Percentiles rank a stretch among this genome's conserved stretches.
Conservation (phyloP, 2,113 vertebrate species). For the Dasyurus viverrinus region DNA sequence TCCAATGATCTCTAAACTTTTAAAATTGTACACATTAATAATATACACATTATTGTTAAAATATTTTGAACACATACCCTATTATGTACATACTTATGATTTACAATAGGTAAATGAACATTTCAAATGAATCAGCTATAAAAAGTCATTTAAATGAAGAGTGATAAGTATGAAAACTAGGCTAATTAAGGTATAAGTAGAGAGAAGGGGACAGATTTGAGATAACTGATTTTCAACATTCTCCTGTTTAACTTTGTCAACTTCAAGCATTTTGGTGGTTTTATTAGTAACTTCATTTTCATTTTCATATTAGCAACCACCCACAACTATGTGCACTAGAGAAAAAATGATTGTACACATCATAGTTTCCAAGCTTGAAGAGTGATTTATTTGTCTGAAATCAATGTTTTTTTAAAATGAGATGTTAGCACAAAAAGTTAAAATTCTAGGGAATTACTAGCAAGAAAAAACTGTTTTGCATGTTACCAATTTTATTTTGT, state of each 20-base stretch:
- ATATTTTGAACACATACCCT: neutral
- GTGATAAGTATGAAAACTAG: neutral
- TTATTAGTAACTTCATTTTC: neutral
- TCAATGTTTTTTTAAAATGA: no score
- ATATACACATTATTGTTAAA: neutral
- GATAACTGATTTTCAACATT: neutral
- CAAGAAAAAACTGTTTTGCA: no score
- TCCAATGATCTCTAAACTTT: neutral
- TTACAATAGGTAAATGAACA: neutral
- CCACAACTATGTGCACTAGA: neutral
- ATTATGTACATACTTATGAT: neutral
- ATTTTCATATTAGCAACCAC: neutral
- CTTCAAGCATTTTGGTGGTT: neutral
- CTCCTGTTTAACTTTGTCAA: neutral
- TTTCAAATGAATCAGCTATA: neutral
- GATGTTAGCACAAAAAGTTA: no score
- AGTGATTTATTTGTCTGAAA: neutral
- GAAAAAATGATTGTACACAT: neutral
- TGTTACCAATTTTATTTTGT: no score
- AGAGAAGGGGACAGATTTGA: neutral
- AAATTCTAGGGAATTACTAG: no score
- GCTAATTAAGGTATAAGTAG: neutral
- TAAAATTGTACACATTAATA: no score
- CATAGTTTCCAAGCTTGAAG: neutral
- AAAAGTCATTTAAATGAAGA: neutral